phyloP scores from a whole-genome alignment of 2,113 vertebrate species.

The Vanacampus margaritifer region DNA sequence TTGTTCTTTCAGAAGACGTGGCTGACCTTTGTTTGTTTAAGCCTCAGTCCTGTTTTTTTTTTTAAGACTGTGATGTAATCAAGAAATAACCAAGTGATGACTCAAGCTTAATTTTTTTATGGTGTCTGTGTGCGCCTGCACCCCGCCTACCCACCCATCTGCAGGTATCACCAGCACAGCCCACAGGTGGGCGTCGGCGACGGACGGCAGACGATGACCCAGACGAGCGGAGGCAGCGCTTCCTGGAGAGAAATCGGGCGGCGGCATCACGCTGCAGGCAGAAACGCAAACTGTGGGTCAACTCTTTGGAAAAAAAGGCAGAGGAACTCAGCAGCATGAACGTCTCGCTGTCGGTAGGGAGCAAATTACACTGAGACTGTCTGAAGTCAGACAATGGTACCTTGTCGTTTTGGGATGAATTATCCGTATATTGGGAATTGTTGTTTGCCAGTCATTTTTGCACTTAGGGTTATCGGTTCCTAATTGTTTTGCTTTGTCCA shows the following conservation, averaged over 20 bases:
- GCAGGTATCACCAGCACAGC: conserved; percentile 93
- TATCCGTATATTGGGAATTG: too few relatives aligned
- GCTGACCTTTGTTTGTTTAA: too few relatives aligned
- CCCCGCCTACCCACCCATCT: conserved; percentile 19
- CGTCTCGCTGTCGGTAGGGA: conserved; percentile 86
- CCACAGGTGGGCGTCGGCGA: conserved; percentile 85
- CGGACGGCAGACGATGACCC: conserved; percentile 89
- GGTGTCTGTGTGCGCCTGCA: conserved; percentile 3
- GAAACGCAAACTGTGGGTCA: conserved; percentile 94
- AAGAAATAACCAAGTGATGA: conserved; percentile 48
- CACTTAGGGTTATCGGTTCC: background rate
- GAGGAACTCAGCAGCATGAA: conserved; percentile 92
- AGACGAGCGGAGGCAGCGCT: conserved; percentile 90
- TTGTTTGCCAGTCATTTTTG: too few relatives aligned
- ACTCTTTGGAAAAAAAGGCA: conserved; percentile 91
- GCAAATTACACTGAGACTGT: background rate
- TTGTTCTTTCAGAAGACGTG: conserved; percentile 16
- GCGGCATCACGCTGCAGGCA: conserved; percentile 94
- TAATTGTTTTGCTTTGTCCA: conserved; percentile 20
- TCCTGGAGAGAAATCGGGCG: conserved; percentile 91
- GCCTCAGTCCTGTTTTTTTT: background rate
- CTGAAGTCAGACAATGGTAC: background rate
- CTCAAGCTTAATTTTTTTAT: conserved; percentile 53
- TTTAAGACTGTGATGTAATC: conserved; percentile 25
- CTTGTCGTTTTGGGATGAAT: background rate